Percentiles rank a stretch among this genome's conserved stretches.
Conservation (phyloP, 2,113 vertebrate species). For the Nansenia antarctica region DNA sequence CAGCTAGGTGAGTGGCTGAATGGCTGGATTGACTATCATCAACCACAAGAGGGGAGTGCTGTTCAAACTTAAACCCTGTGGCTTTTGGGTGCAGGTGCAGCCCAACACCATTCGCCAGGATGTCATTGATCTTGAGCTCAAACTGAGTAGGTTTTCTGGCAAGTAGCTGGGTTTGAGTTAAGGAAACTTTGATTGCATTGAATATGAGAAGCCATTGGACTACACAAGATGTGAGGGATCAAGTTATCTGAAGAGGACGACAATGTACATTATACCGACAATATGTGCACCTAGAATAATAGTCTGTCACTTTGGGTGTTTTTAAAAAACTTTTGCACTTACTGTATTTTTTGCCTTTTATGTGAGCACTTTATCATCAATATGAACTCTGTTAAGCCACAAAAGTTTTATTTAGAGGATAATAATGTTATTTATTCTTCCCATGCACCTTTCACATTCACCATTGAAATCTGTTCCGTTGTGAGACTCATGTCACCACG, state of each 20-base stretch:
- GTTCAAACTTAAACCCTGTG: neutral
- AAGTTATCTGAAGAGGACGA: neutral
- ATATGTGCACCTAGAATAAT: slow-evolving; percentile 6
- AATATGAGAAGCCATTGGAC: slow-evolving; percentile 18
- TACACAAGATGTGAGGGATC: neutral
- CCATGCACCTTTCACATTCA: slow-evolving; percentile 15
- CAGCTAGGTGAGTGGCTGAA: too few relatives aligned
- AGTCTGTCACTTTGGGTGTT: slow-evolving; percentile 24
- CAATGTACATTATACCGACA: neutral
- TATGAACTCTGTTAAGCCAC: neutral
- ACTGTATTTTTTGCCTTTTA: slow-evolving; percentile 29
- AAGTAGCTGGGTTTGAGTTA: neutral
- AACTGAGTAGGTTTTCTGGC: neutral
- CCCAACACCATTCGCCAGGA: too few relatives aligned
- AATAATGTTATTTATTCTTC: slow-evolving; percentile 4
- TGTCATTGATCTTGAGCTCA: neutral
- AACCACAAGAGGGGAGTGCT: neutral
- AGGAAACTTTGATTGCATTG: slow-evolving; percentile 1
- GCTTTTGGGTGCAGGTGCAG: neutral
- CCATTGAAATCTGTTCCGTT: neutral
- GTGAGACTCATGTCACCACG: neutral
- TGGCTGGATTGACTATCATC: too few relatives aligned
- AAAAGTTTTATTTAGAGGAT: slow-evolving; percentile 12
- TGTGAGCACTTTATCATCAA: slow-evolving; percentile 44
- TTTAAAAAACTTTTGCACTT: slow-evolving; percentile 45